Conservation (phyloP, 2,113 vertebrate genomes). For the Hylia prasina region DNA sequence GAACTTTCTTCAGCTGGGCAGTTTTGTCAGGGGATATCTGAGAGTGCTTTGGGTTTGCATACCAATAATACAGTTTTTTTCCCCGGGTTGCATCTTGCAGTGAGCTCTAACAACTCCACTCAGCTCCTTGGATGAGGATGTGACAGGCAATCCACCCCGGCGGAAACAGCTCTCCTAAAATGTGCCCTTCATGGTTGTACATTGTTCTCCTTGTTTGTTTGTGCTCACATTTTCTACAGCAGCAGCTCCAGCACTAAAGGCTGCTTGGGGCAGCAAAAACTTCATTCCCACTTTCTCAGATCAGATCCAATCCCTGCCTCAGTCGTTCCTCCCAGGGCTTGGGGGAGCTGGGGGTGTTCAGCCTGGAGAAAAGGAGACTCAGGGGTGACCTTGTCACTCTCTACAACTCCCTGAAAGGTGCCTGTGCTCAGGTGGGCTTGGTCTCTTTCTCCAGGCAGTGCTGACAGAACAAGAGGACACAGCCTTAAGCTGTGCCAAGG, state of each 20-base stretch:
- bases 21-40: background rate
- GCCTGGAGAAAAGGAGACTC: background rate
- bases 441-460: background rate
- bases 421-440: fast-evolving
- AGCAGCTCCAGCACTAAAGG: background rate
- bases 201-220: background rate
- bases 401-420: background rate
- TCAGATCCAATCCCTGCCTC: background rate
- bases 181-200: background rate
- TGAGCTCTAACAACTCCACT: background rate
- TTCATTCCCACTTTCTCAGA: background rate
- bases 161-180: background rate
- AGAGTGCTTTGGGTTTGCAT: background rate
- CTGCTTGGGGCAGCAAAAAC: background rate
- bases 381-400: background rate
- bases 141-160: background rate
- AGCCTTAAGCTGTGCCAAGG: fast-evolving
- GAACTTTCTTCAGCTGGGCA: background rate
- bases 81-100: fast-evolving
- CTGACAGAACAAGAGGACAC: background rate
- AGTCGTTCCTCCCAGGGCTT: background rate
- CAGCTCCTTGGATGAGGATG: background rate
- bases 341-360: fast-evolving
- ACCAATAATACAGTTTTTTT: background rate
- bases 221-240: background rate